Conservation (phyloP, 1,140 invertebrate genomes). For the Patella vulgata region DNA sequence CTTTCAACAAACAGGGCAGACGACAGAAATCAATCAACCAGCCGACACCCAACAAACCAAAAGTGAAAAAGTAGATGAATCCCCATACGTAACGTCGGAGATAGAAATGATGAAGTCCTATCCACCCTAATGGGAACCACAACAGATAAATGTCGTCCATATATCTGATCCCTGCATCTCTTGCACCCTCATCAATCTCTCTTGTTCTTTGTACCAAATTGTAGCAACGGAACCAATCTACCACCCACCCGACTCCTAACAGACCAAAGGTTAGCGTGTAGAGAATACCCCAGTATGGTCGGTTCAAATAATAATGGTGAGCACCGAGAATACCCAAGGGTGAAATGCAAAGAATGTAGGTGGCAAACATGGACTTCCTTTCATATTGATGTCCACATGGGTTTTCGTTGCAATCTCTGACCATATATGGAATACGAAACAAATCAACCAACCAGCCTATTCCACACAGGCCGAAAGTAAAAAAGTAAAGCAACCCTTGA, state of each 20-base stretch:
- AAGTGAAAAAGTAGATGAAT: slow-evolving; percentile 43
- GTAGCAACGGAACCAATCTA: slow-evolving; percentile 38
- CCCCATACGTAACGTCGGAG: slow-evolving; percentile 33
- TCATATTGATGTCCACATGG: not conserved
- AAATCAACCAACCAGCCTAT: slow-evolving; percentile 53
- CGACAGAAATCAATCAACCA: slow-evolving; percentile 47
- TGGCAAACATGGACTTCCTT: slow-evolving; percentile 6
- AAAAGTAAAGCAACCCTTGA: slow-evolving; percentile 51
- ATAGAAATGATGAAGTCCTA: slow-evolving; percentile 53
- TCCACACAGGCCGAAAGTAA: slow-evolving; percentile 48
- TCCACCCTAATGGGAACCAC: slow-evolving; percentile 35
- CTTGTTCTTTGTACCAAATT: slow-evolving; percentile 29
- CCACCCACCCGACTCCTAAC: slow-evolving; percentile 40
- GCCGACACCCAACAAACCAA: slow-evolving; percentile 47
- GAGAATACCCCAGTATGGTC: slow-evolving; percentile 36
- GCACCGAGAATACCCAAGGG: slow-evolving; percentile 41
- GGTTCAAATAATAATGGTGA: slow-evolving; percentile 51
- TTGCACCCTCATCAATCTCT: not conserved
- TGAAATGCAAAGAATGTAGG: slow-evolving; percentile 35
- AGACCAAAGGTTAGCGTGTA: slow-evolving; percentile 51
- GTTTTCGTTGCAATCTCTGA: slow-evolving; percentile 1
- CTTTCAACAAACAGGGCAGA: slow-evolving; percentile 39
- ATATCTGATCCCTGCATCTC: slow-evolving; percentile 1
- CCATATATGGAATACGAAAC: slow-evolving; percentile 24
- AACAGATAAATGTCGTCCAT: slow-evolving; percentile 38